phyloP scores from a whole-genome alignment of 2,113 vertebrate species.

The Pionites leucogaster region DNA sequence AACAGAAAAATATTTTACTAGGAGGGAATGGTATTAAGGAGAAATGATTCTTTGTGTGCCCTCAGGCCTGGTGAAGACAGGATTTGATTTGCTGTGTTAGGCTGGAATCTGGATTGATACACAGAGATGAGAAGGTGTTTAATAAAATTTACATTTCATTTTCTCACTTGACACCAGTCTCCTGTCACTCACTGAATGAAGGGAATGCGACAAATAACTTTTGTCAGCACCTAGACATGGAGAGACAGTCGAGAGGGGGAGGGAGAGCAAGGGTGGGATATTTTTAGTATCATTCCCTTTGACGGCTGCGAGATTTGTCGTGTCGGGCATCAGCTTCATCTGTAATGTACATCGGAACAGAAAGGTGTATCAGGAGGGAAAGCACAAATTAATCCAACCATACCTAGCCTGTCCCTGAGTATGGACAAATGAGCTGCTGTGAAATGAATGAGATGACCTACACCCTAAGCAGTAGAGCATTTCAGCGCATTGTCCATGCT shows the following conservation, averaged over 20 bases:
- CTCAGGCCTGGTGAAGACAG: constrained; percentile 79
- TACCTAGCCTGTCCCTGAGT: background rate
- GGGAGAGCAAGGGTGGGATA: constrained; percentile 45
- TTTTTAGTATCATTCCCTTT: background rate
- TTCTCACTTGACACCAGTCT: constrained; percentile 86
- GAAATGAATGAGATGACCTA: background rate
- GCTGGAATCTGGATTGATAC: constrained; percentile 88
- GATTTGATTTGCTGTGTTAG: constrained; percentile 88
- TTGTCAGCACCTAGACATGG: constrained; percentile 71
- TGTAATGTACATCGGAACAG: background rate
- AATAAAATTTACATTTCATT: constrained; percentile 92
- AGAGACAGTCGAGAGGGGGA: constrained; percentile 5
- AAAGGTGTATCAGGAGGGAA: background rate
- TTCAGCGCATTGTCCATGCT: fast-evolving
- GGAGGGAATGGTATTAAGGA: constrained; percentile 81
- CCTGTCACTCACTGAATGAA: constrained; percentile 81
- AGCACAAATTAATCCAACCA: background rate
- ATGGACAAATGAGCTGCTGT: background rate
- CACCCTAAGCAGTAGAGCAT: background rate
- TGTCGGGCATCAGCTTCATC: background rate
- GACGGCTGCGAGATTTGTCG: background rate
- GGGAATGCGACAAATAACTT: constrained; percentile 77
- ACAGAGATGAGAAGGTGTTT: constrained; percentile 85
- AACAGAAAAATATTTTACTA: constrained; percentile 86
- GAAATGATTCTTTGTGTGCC: constrained; percentile 81